Evolutionary conservation across 2,888 invertebrate genomes (phyloP).

Genomic region (Sesia bembeciformis): DNA sequence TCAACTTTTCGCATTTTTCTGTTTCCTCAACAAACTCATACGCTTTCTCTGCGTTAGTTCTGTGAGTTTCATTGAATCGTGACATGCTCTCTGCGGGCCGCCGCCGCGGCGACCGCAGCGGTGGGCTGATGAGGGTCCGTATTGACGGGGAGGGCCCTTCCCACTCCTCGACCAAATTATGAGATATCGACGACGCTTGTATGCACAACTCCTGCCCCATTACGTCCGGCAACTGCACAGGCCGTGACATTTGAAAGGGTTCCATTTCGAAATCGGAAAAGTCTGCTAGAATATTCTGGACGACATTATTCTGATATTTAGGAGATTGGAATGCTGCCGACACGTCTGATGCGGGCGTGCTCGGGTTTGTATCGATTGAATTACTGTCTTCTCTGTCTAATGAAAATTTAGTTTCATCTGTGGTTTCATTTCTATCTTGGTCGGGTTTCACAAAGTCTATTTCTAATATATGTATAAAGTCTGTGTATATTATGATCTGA

Average conservation of each 20-base stretch:
- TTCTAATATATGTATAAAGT: slow-evolving; percentile 87
- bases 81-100: slow-evolving; percentile 69
- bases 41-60: slow-evolving; percentile 79
- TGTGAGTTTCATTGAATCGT: slow-evolving; percentile 66
- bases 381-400: slow-evolving; percentile 50
- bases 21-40: slow-evolving; percentile 91
- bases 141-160: slow-evolving; percentile 65
- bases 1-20: slow-evolving; percentile 90
- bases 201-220: slow-evolving; percentile 66
- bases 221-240: slow-evolving; percentile 58
- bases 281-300: slow-evolving; percentile 76
- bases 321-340: slow-evolving; percentile 66
- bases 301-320: slow-evolving; percentile 69
- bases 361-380: slow-evolving; percentile 45
- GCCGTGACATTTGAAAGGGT: slow-evolving; percentile 52
- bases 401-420: slow-evolving; percentile 44
- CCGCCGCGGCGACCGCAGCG: slow-evolving; percentile 56
- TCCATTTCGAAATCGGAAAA: slow-evolving; percentile 77
- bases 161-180: slow-evolving; percentile 69
- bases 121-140: slow-evolving; percentile 63
- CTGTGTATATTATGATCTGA: slow-evolving; percentile 88
- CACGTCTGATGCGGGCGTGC: slow-evolving; percentile 51
- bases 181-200: slow-evolving; percentile 60
- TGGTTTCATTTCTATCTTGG: slow-evolving; percentile 35
- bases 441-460: slow-evolving; percentile 69